phyloP scores from a whole-genome alignment of 2,797 vertebrate species.

The Phalloptychus januarius region DNA sequence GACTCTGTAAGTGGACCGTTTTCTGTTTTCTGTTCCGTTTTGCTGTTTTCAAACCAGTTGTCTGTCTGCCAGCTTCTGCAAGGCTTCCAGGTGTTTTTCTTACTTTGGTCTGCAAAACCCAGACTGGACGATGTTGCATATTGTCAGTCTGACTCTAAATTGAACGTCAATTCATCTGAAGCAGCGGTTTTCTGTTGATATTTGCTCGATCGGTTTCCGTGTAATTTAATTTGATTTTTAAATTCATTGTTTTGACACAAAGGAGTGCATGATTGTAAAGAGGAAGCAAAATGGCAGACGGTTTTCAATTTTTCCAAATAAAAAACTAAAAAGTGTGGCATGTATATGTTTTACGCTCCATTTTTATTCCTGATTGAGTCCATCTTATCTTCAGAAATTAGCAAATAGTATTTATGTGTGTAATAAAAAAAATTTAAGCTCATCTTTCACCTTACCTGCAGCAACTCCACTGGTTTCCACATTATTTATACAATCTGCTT shows the following conservation, averaged over 20 bases:
- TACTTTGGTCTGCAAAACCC: conserved; percentile 35
- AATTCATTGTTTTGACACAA: neutral
- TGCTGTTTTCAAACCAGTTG: neutral
- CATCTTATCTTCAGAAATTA: neutral
- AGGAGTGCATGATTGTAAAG: neutral
- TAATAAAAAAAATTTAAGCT: neutral
- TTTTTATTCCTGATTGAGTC: neutral
- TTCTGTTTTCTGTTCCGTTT: conserved; percentile 13
- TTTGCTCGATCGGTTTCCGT: neutral
- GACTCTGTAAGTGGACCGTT: neutral
- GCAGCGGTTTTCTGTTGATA: conserved; percentile 6
- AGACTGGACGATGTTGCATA: conserved; percentile 41
- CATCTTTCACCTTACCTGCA: neutral
- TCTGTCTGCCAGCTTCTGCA: conserved; percentile 10
- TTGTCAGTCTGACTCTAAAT: conserved; percentile 56
- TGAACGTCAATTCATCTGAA: conserved; percentile 39
- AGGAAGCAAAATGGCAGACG: neutral
- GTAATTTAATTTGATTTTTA: neutral
- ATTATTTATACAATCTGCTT: neutral
- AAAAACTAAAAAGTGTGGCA: neutral
- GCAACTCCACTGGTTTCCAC: neutral
- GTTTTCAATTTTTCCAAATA: neutral
- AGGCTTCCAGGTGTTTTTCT: conserved; percentile 4
- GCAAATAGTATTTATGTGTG: neutral
- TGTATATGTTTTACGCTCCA: neutral